Evolutionary conservation across 2,113 vertebrate genomes (phyloP), one percentile per base, ranked within the genome.

Genomic region (Nestor notabilis): DNA sequence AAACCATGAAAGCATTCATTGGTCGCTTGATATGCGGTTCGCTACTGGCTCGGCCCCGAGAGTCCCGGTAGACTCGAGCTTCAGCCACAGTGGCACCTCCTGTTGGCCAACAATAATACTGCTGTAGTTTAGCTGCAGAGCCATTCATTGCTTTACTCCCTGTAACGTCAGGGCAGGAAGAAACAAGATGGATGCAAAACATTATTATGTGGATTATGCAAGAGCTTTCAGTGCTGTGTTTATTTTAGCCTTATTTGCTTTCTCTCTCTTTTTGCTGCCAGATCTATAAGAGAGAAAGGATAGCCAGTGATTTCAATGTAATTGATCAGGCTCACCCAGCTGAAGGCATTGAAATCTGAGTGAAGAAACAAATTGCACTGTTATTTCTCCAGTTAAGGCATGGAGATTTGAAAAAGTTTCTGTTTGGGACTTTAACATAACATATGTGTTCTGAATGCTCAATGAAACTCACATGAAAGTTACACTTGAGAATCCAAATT

Each of bases 1-100:
- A 99, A 97, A 99, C 99, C 99, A 99, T 99, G 98, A 99, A 99
- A 46, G 99, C 99, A 70, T 99, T 99, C 99, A 99, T 99, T 96
- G 99, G 99, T 97, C 99, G 98, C 96, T 99, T 99, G 98, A 99
- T 99, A 98, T 99, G 99, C 25, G 99, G 99, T 97, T 99, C 99
- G 19, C 99, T 99, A 98, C 97, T 99, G 98, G 99, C 99, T 44
- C 99, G 98, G 91, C 99, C 99, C 69, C 99, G 98, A 29, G 99
- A 97, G 96, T 99, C 99, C 98, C 99, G 98, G 98, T 99, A 99
- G 95, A 99, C 99, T 85, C 99, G 98, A 3, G 99, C 99, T 98
- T 99, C 99, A 47, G 99, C 98, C 96, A 99, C 99, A 96, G 99
- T 99, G 98, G 99, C 98, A 87, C 99, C 99, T 98, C 99, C 99